Evolutionary conservation across 2,888 invertebrate species (phyloP), one percentile per base, ranked within the genome.

Genomic region (Cryptocheilus praepositus): DNA sequence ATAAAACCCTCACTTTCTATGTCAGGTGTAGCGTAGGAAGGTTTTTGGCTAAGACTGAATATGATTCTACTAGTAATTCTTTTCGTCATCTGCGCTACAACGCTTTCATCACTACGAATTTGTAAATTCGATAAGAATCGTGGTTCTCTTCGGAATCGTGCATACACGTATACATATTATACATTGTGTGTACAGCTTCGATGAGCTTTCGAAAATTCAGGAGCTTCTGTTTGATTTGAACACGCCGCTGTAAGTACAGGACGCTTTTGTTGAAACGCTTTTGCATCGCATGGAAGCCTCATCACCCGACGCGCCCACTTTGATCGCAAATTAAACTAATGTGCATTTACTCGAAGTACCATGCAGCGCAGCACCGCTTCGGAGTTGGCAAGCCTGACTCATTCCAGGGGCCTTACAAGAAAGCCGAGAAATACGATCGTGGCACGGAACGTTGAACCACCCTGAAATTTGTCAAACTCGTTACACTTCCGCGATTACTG

Each of bases 181-280:
- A 25, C n/a, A 53, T 36, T 36, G 36, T 36, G 36, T 36, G 36
- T 54, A 52, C 19, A 52, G 52, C 19, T 57, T 22, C 43, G 57
- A 21, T 61, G 53, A 61, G 54, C 54, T 67, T 63, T 2, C 44
- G 43, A 25, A 59, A 61, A 36, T 45, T 54, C 21, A 11, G 52
- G 36, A 21, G 61, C 53, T 60, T 43, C 49, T 53, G 22, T 66
- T 59, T 22, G 57, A 22, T 44, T 52, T 43, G 22, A 57, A 36
- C 22, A 44, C 51, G 15, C 45, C 21, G 13, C 55, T 52, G 15
- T 45, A 51, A 65, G 49, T 25, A 53, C 55, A 21, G 55, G 45
- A n/a, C 36, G 74, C 74, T 71, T 74, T 7, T 64, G 18, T 28
- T 43, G 3, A 28, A 61, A 55, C 28, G 61, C 71, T 71, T 66